Evolutionary conservation across 2,888 invertebrate genomes (phyloP), one percentile per base, ranked within the genome.

Genomic region (Osmoderma eremita): DNA sequence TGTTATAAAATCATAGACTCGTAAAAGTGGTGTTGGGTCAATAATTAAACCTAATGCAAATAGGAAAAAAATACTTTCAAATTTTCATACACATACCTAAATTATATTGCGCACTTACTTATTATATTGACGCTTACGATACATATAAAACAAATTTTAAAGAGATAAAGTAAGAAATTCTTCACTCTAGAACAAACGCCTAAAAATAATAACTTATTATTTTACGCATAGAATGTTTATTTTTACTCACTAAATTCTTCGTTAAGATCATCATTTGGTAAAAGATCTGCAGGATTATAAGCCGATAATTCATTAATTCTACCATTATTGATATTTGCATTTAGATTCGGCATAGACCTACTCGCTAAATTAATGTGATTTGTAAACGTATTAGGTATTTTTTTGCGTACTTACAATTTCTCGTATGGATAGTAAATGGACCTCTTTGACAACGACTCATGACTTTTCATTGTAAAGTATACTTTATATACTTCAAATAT

Each of bases 11-110:
- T 65, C 56, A 15, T 65, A 65, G 36, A 65, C 56, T 49, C 56
- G 30, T 36, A 56, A 5, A 17, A 68, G 42, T n/a, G 67, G 67
- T 1, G 51, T 53, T 36, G 67, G 65, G 13, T 68, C 67, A 18
- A 68, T 56, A 22, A 58, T 42, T 51, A 68, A 65, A 42, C 50
- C 67, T 67, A 22, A 30, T 30, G 6, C 13, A 51, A 64, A 42
- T 5, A 39, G 15, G 49, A 30, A 6, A 30, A 30, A 30, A 8
- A 4, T 30, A 30, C 10, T 30, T 6, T 30, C 30, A 30, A 30
- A 2, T 30, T 30, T 30, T 30, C 30, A 5, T 30, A 30, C 10
- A 6, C 10, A 30, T 30, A 30, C 8, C 6, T 30, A 30, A 3
- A n/a, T 3, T 30, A 30, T 8, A 30, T 10, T 30, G 30, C 5